Evolutionary conservation across 1,140 invertebrate genomes (phyloP).

Genomic region (Eupeodes corollae): DNA sequence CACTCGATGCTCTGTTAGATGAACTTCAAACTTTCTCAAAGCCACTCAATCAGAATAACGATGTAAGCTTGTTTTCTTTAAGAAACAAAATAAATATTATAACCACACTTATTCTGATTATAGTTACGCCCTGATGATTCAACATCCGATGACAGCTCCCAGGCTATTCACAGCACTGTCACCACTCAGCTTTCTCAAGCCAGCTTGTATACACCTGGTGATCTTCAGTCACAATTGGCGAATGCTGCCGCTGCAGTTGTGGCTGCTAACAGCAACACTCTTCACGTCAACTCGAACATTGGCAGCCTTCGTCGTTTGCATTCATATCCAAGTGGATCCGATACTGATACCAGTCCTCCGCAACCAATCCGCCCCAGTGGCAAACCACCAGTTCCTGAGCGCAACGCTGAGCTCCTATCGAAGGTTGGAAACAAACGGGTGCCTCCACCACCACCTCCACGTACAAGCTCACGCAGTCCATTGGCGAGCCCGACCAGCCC

Average conservation of each 20-base stretch:
- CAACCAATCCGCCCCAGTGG: constrained; percentile 42
- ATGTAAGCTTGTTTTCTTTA: constrained; percentile 14
- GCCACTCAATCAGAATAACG: constrained; percentile 39
- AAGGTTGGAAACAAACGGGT: constrained; percentile 56
- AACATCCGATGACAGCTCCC: constrained; percentile 36
- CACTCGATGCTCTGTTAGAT: constrained; percentile 89
- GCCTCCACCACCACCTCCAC: constrained; percentile 74
- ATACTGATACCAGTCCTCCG: constrained; percentile 56
- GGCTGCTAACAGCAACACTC: not conserved
- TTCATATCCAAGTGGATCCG: constrained; percentile 63
- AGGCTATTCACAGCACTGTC: constrained; percentile 34
- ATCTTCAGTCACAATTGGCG: constrained; percentile 4
- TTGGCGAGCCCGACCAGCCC: constrained; percentile 65
- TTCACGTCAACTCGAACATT: constrained; percentile 40
- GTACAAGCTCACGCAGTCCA: constrained; percentile 69
- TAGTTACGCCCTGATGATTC: constrained; percentile 35
- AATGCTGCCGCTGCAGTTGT: not conserved
- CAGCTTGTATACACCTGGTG: constrained; percentile 22
- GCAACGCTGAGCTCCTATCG: constrained; percentile 57
- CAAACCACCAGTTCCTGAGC: constrained; percentile 66
- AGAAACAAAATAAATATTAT: not conserved
- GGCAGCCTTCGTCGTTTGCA: constrained; percentile 55
- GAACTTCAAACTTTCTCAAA: constrained; percentile 77
- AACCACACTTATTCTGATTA: not conserved
- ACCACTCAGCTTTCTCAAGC: constrained; percentile 37